Conservation (phyloP, 2,888 invertebrate genomes). For the Amiota minor region DNA sequence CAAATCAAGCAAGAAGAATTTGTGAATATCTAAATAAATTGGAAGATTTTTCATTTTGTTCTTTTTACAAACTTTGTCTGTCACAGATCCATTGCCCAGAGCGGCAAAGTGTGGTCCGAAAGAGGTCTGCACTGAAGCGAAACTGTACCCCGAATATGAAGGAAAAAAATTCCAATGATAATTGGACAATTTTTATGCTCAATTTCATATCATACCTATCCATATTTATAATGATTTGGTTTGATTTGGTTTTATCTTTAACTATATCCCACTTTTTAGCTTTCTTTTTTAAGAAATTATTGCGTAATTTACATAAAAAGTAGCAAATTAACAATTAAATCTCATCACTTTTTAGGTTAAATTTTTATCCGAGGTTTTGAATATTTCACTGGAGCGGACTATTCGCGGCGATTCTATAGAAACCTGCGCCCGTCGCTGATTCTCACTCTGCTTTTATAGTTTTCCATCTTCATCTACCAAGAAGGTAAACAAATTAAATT, state of each 20-base stretch:
- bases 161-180: too few species aligned
- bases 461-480: constrained; percentile 33
- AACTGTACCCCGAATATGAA: constrained; percentile 43
- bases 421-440: constrained; percentile 59
- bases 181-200: too few species aligned
- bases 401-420: constrained; percentile 64
- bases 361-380: constrained; percentile 42
- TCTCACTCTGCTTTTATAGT: constrained; percentile 59
- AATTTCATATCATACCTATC: constrained; percentile 58
- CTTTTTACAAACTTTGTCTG: constrained; percentile 79
- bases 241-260: constrained; percentile 22
- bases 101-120: constrained; percentile 74
- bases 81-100: constrained; percentile 82
- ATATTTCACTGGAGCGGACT: constrained; percentile 64
- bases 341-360: constrained; percentile 62
- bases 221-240: constrained; percentile 51
- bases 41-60: neutral
- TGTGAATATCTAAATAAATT: too few species aligned
- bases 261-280: constrained; percentile 55
- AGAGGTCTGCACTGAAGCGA: constrained; percentile 49
- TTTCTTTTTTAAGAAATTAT: constrained; percentile 43
- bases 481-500: constrained; percentile 59
- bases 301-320: constrained; percentile 61
- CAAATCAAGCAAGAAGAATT: neutral
- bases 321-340: constrained; percentile 62